Evolutionary conservation across 92 coral and sea anemone species (phyloP), one percentile per base, ranked within the genome.

Genomic region (Epizoanthus ramosus): DNA sequence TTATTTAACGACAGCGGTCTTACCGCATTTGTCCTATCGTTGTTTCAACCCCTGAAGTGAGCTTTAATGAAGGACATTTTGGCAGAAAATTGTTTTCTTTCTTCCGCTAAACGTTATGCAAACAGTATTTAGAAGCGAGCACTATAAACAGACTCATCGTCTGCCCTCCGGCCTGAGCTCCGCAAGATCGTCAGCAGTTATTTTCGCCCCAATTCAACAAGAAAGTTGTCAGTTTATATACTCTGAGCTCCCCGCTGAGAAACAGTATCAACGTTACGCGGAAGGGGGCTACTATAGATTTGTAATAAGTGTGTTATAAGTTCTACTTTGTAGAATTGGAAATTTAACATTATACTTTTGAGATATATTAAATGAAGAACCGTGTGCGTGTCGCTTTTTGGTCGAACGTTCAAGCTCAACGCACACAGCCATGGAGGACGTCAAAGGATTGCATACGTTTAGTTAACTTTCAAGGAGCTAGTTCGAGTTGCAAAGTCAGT

Each of bases 21-120:
- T 35, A 37, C 63, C 21, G 31, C 81, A 58, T 25, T 76, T 43
- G 43, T 43, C 63, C 67, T 57, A 75, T 58, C 80, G 52, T 57
- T 21, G 82, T 63, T 21, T 77, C 82, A 77, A 77, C 71, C 82
- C 82, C 82, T 63, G 68, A 61, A 77, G 82, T 77, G 58, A 77
- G 61, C 25, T 65, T 77, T 77, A 77, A 77, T 77, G 82, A 77
- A 77, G 15, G 71, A 77, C 82, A 77, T 77, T 77, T 77, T 61
- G 71, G 71, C 52, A 61, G 82, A 77, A 77, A 77, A 77, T 77
- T 77, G 82, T 41, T 77, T 77, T 77, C 82, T 77, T 77, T 77
- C 82, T 77, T 77, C 82, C 82, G 82, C 65, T 77, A 77, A 77
- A 77, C 82, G 82, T 59, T 77, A 77, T 77, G 82, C 82, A 77